These are phyloP conservation scores for Desmophyllum pertusum DNA, from an alignment of 92 coral and sea anemone genomes.

Conservation along the genomic window DNA sequence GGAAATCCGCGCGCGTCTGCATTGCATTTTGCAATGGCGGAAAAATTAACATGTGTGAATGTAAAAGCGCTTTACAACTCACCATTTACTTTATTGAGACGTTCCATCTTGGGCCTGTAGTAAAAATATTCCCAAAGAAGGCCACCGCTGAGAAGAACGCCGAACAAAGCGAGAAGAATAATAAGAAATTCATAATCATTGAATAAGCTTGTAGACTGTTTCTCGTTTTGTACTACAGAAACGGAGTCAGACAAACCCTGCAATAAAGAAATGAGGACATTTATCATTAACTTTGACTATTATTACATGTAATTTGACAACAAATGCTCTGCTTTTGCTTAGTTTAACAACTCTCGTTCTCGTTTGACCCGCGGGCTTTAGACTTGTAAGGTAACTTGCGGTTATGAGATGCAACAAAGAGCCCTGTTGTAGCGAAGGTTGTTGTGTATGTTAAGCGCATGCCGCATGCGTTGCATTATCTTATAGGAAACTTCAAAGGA, in stretches of 20 bases:
- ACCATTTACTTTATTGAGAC: constrained; percentile 48
- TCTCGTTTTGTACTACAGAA: constrained; percentile 21
- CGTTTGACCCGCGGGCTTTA: no score
- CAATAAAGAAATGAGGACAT: constrained; percentile 8
- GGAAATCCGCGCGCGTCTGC: no score
- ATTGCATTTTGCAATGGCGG: not conserved
- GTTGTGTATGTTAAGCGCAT: no score
- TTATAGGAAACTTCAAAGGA: no score
- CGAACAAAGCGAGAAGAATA: constrained; percentile 88
- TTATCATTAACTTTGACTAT: no score
- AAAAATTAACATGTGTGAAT: not conserved
- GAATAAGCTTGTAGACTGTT: constrained; percentile 65
- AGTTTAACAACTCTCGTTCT: no score
- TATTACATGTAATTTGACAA: no score
- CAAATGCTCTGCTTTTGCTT: no score
- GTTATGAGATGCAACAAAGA: no score
- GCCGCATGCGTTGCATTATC: no score
- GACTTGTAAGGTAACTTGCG: no score
- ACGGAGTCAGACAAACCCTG: constrained; percentile 63
- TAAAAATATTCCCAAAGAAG: constrained; percentile 89
- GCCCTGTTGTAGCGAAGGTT: no score
- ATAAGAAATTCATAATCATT: constrained; percentile 90
- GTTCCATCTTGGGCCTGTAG: constrained; percentile 68
- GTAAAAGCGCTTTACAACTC: not conserved
- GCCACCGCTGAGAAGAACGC: constrained; percentile 74